Evolutionary conservation across 1,140 invertebrate genomes (phyloP).

Genomic region (Cydia amplana): DNA sequence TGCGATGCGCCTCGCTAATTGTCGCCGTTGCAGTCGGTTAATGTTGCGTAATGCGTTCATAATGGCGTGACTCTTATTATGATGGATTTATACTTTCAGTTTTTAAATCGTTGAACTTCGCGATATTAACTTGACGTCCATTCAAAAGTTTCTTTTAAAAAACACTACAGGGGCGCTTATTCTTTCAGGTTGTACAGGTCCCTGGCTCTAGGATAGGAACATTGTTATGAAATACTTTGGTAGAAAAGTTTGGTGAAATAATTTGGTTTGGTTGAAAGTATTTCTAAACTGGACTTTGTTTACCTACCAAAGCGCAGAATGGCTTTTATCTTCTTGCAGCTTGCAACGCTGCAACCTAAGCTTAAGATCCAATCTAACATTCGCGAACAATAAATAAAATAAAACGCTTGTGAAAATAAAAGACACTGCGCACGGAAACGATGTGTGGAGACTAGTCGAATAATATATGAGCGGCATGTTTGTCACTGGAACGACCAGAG

Average conservation of each 20-base stretch:
- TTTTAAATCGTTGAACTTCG: conserved; percentile 13
- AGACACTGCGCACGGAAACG: background rate
- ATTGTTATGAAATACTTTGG: too few species aligned
- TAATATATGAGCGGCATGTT: background rate
- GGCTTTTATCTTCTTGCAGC: too few species aligned
- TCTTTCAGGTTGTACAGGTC: too few species aligned
- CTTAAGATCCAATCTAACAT: background rate
- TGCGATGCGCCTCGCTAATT: conserved; percentile 43
- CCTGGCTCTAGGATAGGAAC: too few species aligned
- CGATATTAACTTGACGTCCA: too few species aligned
- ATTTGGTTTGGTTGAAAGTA: too few species aligned
- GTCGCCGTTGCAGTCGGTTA: conserved; percentile 35
- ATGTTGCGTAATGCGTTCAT: conserved; percentile 28
- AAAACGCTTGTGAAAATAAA: background rate
- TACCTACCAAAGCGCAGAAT: too few species aligned
- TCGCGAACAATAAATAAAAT: background rate
- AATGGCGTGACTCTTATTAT: conserved; percentile 7
- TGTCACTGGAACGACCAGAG: background rate
- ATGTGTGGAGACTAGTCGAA: background rate
- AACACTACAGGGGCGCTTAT: too few species aligned
- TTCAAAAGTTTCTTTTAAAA: too few species aligned
- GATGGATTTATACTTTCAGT: background rate
- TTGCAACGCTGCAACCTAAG: too few species aligned
- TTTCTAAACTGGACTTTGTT: too few species aligned
- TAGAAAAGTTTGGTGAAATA: too few species aligned